Percentiles rank a stretch among this genome's conserved stretches.
Conservation (phyloP, 2,888 invertebrate genomes). For the Endotricha flammealis region DNA sequence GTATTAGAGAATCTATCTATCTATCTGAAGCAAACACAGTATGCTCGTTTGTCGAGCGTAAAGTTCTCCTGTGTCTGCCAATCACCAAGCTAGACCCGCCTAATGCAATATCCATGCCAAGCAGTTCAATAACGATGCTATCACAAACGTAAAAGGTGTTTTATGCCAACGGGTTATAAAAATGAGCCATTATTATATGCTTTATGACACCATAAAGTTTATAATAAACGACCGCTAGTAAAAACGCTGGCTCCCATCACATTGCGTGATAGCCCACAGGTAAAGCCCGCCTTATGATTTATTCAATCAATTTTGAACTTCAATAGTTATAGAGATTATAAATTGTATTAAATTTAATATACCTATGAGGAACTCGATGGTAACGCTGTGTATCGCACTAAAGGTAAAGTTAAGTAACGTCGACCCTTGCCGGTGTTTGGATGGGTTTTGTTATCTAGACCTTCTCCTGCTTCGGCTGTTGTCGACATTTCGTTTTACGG, state of each 20-base stretch:
- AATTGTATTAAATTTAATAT: no score
- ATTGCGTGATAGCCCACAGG: conserved; percentile 44
- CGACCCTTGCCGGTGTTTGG: no score
- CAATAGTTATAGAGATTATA: no score
- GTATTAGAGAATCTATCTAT: no score
- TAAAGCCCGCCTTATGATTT: conserved; percentile 38
- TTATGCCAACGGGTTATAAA: conserved; percentile 68
- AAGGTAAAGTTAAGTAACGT: no score
- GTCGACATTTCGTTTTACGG: no score
- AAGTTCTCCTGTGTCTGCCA: conserved; percentile 6
- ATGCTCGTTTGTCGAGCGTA: conserved; percentile 3
- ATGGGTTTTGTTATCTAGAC: no score
- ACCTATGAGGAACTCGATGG: no score
- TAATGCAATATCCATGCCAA: conserved; percentile 32
- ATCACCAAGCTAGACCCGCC: neutral
- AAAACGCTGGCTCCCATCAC: conserved; percentile 57
- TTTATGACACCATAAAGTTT: conserved; percentile 69
- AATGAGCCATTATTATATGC: conserved; percentile 71
- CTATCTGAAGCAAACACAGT: no score
- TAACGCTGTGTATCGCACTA: no score
- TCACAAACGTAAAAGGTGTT: conserved; percentile 67
- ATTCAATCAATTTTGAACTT: no score
- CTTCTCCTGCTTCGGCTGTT: no score
- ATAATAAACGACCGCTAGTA: conserved; percentile 65
- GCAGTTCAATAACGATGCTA: conserved; percentile 50